Conservation (phyloP, 2,113 vertebrate species). For the Hemicordylus capensis region DNA sequence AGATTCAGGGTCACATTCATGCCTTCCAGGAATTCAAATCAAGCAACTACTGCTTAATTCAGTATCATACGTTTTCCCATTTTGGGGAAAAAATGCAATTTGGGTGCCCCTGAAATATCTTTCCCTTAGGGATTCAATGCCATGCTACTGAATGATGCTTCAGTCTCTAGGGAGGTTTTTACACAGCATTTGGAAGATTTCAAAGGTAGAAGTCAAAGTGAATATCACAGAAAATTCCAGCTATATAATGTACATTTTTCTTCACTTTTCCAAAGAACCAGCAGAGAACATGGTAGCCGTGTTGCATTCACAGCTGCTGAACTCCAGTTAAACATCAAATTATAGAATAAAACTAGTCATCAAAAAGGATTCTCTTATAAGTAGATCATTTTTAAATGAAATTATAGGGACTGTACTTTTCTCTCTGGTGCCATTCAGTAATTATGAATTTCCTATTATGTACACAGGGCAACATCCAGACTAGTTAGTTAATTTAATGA, state of each 20-base stretch:
- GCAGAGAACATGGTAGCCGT: accelerated
- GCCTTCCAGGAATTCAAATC: slow-evolving; percentile 2
- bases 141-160: background rate
- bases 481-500: too few relatives aligned
- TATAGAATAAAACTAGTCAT: background rate
- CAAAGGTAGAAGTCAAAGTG: accelerated
- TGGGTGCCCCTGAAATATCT: slow-evolving; percentile 18
- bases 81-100: slow-evolving; percentile 2
- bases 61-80: accelerated
- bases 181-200: too few relatives aligned
- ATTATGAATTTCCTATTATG: too few relatives aligned
- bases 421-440: background rate
- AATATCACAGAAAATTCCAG: background rate
- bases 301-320: background rate
- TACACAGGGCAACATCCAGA: too few relatives aligned
- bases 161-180: background rate
- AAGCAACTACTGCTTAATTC: background rate
- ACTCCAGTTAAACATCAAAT: accelerated
- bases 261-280: background rate
- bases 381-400: background rate
- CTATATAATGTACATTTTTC: background rate
- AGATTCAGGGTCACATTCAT: background rate
- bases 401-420: background rate
- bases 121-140: background rate
- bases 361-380: accelerated